Base-by-base conservation (phyloP, 2,113 vertebrate species). In the Mesitornis unicolor region DNA sequence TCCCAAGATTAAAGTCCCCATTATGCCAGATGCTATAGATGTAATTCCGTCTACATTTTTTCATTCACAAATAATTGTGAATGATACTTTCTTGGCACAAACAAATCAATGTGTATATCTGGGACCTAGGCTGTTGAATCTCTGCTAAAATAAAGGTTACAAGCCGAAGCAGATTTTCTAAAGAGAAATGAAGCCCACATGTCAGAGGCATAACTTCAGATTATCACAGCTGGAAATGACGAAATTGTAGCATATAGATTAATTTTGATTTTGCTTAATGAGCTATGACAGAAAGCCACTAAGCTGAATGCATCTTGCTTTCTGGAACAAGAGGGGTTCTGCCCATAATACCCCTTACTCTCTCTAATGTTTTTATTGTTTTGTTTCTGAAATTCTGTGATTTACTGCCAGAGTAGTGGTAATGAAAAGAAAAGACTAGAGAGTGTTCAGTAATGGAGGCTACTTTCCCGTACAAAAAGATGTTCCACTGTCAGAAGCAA, bases 201-300 rank as follows among this genome's bases (percentile, higher is more conserved):
- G 64, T 74, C 91, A 93, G 69, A 74, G 74, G 45, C n/a, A 48
- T 42, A 74, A 28, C 31, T 86, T 74, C 74, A 78, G 38, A 87
- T 74, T 57, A 48, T 42, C 90, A 57, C 88, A 90, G 75, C n/a
- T 95, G 94, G 63, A 89, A 88, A 92, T 42, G 17, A 86, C 53
- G 31, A 71, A 69, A 81, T 59, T 31, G 47, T n/a, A 61, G 60
- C 10, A 38, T 59, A 82, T 67, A 51, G 82, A 90, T 79, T 89
- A 74, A 70, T 70, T 96, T 82, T 47, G 63, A 70, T 80, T 93
- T 92, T 74, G 63, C 42, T 83, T 86, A 93, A 93, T 57, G 87
- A 90, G 63, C 70, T 91, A 31, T 43, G 42, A 74, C 70, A 80
- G 70, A 93, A 91, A 90, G 70, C 26, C 87, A 67, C 31, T 87